Conservation (phyloP, 2,797 vertebrate genomes). For the Calcarius lapponicus region DNA sequence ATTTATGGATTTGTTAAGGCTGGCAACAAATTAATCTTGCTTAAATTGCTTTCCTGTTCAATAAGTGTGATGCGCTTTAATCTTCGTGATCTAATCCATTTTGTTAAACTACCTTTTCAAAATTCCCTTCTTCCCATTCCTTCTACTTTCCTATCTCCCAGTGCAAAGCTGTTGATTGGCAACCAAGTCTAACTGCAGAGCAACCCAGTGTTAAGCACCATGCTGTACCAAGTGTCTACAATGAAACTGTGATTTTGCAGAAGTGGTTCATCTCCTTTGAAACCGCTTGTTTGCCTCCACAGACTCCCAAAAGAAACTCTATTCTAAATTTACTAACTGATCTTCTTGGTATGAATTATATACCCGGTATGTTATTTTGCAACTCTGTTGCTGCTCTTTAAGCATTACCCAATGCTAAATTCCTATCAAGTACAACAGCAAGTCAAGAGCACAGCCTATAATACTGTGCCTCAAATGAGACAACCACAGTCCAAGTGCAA, state of each 20-base stretch:
- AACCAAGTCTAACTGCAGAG: not conserved
- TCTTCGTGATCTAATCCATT: not conserved
- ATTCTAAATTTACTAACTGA: not conserved
- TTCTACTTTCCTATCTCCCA: not conserved
- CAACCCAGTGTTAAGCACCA: not conserved
- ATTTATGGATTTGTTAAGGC: fast-evolving
- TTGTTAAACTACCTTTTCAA: not conserved
- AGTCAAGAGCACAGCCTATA: not conserved
- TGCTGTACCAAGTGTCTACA: not conserved
- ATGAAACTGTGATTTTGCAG: not conserved
- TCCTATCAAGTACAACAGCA: not conserved
- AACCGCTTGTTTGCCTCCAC: not conserved
- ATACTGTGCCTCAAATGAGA: not conserved
- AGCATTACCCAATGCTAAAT: not conserved
- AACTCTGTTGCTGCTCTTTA: not conserved
- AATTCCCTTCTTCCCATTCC: not conserved
- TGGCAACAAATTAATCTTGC: not conserved
- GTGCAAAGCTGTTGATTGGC: not conserved
- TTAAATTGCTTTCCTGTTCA: not conserved
- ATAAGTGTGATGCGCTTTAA: not conserved
- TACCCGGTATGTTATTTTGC: not conserved
- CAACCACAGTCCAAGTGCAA: not conserved
- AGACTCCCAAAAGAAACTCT: not conserved
- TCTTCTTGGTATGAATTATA: not conserved
- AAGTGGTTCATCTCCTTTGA: not conserved